Base-by-base conservation (phyloP, 1,140 invertebrate genomes). In the Cylas formicarius region DNA sequence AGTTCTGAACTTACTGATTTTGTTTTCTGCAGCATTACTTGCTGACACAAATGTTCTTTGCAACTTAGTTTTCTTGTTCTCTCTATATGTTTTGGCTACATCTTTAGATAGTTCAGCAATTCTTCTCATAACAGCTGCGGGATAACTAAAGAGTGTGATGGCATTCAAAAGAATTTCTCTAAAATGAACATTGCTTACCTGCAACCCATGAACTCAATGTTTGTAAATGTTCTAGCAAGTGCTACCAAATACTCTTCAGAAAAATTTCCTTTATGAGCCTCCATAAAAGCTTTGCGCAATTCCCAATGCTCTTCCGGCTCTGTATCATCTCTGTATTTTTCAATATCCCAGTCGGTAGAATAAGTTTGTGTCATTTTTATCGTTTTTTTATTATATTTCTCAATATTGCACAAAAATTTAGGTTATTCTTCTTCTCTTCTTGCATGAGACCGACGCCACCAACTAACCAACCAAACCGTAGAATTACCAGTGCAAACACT, bases 221-320 rank as follows among this genome's bases (percentile, higher is more conserved):
- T 92, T 1, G 79, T 78, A 62, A 87, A 90, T 18, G 84, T 75
- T 68, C 84, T 82, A 1, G 86, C 84, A 29, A 90, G 67, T 54
- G 84, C 88, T 2, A 90, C 70, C 2, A 92, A 67, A 51, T 82
- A 73, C 23, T 84, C 76, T 61, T 83, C 77, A 1, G 77, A 66
- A 66, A 82, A 86, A 53, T 75, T 77, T 13, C 79, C 72, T 55
- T 81, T 76, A 57, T 90, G 83, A 3, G 74, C 65, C 32, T 75
- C 22, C 60, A 92, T 73, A 62, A 92, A 92, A 32, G 72, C 74
- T 43, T 72, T 74, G 21, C 84, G 69, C 9, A 90, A 68, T 48
- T 80, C 73, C 89, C 89, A 92, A 56, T 90, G 87, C 44, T 86
- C 80, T 10, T 84, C 81, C 13, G 80, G 80, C 61, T 91, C 87